Conservation (phyloP, 2,797 vertebrate species). For the Natrix natrix region DNA sequence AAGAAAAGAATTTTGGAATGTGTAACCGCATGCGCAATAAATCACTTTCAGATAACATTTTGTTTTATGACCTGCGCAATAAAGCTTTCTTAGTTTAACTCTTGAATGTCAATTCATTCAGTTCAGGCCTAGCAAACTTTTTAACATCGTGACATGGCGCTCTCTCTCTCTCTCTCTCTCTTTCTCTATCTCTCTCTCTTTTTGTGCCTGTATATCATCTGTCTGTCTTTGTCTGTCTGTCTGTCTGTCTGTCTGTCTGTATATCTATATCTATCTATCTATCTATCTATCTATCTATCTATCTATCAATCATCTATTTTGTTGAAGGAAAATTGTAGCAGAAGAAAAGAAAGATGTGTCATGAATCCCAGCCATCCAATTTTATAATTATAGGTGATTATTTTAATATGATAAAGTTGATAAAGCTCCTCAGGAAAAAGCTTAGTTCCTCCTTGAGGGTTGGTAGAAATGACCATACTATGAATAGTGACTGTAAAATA, state of each 20-base stretch:
- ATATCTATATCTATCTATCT: not conserved
- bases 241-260: not conserved
- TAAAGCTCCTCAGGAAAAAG: not conserved
- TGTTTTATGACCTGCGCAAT: no score
- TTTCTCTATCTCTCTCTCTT: not conserved
- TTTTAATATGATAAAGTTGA: not conserved
- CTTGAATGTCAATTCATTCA: no score
- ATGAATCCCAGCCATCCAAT: not conserved
- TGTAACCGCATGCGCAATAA: no score
- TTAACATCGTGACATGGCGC: no score
- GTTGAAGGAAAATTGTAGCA: not conserved
- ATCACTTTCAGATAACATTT: no score
- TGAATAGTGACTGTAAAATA: not conserved
- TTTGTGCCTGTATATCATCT: not conserved
- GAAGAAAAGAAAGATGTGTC: not conserved
- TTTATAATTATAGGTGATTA: not conserved
- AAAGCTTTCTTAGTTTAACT: no score
- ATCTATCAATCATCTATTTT: not conserved
- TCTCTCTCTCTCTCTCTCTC: not conserved
- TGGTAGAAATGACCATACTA: not conserved
- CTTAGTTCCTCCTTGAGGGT: not conserved
- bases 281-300: not conserved
- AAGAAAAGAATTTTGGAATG: no score
- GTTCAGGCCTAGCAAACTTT: no score
- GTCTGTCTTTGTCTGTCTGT: not conserved